These are phyloP conservation scores for Clarias laeviceps DNA, from an alignment of 2,797 vertebrate genomes.

Conservation along the genomic window DNA sequence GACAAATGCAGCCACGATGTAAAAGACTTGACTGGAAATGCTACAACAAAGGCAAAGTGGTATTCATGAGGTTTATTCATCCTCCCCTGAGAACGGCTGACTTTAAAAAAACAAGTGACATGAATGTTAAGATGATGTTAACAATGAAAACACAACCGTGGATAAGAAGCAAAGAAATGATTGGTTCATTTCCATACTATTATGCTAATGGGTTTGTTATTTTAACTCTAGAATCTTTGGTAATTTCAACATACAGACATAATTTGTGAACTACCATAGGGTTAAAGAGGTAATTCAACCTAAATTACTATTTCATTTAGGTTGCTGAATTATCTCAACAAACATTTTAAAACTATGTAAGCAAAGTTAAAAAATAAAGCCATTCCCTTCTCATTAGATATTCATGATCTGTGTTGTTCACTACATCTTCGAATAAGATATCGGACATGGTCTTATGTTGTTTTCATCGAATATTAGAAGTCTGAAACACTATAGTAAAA, in stretches of 20 bases:
- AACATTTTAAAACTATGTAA: too few relatives aligned
- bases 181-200: constrained; percentile 2
- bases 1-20: constrained; percentile 53
- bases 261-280: not conserved
- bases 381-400: not conserved
- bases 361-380: not conserved
- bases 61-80: constrained; percentile 55
- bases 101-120: constrained; percentile 41
- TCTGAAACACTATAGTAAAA: not conserved
- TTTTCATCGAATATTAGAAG: not conserved
- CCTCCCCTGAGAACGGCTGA: constrained; percentile 37
- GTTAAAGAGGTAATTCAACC: not conserved
- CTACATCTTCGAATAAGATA: not conserved
- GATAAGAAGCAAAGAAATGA: constrained; percentile 35
- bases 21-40: constrained; percentile 33
- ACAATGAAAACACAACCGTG: constrained; percentile 40
- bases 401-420: not conserved
- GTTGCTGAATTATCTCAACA: not conserved
- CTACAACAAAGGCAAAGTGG: constrained; percentile 16
- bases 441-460: too few relatives aligned
- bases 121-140: constrained; percentile 56
- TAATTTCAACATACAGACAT: not conserved
- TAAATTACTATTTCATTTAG: not conserved
- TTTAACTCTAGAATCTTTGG: not conserved
- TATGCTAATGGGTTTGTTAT: constrained; percentile 30